Evolutionary conservation across 2,113 vertebrate species (phyloP).

Genomic region (Sminthopsis crassicaudata): DNA sequence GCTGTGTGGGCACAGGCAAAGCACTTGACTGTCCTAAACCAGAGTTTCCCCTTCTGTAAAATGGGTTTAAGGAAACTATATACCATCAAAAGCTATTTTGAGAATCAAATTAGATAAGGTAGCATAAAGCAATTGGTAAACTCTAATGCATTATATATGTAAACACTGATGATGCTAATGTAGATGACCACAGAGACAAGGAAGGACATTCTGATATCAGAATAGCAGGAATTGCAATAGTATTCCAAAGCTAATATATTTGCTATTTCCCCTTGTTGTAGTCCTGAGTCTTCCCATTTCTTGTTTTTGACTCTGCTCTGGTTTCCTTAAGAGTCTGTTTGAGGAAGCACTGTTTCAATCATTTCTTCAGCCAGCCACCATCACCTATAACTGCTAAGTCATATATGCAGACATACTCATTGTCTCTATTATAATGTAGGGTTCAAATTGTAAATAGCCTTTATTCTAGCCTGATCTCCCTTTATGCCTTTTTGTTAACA

Average conservation of each 20-base stretch:
- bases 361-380: background rate
- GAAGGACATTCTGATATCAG: background rate
- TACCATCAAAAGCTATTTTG: background rate
- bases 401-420: background rate
- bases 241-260: background rate
- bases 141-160: background rate
- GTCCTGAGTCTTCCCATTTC: background rate
- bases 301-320: background rate
- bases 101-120: background rate
- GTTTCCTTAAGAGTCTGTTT: background rate
- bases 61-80: background rate
- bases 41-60: background rate
- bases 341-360: background rate
- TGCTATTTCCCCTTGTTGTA: background rate
- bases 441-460: background rate
- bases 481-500: background rate
- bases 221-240: accelerated
- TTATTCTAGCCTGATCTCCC: background rate
- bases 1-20: background rate
- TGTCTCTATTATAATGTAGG: background rate
- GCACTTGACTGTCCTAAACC: background rate
- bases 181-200: background rate
- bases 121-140: background rate
- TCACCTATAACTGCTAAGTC: background rate
- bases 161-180: background rate